Evolutionary conservation across 2,797 vertebrate genomes (phyloP).

Genomic region (Okamejei kenojei): DNA sequence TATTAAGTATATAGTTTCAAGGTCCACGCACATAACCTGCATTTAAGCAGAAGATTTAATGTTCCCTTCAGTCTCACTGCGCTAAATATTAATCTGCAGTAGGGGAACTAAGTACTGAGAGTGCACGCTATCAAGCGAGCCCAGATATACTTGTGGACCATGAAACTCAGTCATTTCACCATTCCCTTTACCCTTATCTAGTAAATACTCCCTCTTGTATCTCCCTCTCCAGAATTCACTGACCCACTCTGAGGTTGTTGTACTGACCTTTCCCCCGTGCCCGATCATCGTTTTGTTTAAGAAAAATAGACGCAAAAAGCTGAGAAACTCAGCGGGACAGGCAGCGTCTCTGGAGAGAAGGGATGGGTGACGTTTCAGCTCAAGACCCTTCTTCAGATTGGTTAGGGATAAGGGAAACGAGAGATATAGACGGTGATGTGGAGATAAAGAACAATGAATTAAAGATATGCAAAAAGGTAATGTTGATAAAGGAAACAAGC

Average conservation of each 20-base stretch:
- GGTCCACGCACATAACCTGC: background rate
- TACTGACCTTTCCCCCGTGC: background rate
- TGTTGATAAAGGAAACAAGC: too few species aligned
- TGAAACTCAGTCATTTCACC: background rate
- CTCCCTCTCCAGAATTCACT: background rate
- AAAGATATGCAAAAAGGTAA: too few species aligned
- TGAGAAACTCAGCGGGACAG: too few species aligned
- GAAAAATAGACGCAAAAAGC: too few species aligned
- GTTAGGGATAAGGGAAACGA: too few species aligned
- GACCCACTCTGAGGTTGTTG: background rate
- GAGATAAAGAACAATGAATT: too few species aligned
- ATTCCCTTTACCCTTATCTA: background rate
- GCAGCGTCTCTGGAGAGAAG: too few species aligned
- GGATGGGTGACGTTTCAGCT: too few species aligned
- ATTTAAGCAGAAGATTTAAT: conserved; percentile 15
- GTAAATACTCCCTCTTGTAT: background rate
- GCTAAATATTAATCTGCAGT: background rate
- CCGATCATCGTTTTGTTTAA: too few species aligned
- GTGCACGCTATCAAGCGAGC: background rate
- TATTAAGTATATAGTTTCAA: conserved; percentile 22
- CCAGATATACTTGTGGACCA: background rate
- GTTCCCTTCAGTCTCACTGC: background rate
- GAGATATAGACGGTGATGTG: too few species aligned
- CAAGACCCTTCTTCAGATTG: too few species aligned
- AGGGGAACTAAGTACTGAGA: conserved; percentile 3